Base-by-base conservation (phyloP, 2,888 invertebrate genomes). In the Cheilosia scutellata region DNA sequence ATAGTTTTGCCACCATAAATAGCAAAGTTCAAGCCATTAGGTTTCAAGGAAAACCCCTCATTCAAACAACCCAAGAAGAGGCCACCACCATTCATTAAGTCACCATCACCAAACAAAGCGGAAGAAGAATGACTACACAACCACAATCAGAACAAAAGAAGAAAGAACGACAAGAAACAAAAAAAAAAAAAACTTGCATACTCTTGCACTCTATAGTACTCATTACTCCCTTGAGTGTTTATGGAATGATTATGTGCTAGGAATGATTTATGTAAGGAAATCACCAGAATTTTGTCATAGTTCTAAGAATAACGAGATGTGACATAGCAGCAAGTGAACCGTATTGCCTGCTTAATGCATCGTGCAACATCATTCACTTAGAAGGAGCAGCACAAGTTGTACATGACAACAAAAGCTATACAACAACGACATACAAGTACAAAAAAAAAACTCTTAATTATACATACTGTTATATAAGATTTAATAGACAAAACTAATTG, bases 401-500 rank as follows among this genome's bases (percentile, higher is more conserved):
- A 49, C 72, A 55, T 9, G 16, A 16, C 25, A 40, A 29, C 37
- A 51, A 53, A 49, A 6, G 16, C 9, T 2, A 20, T 9, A 37
- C 29, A 5, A 29, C 3, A 37, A 37, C 37, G 11, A 3, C 11
- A 11, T 11, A 37, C 3, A 37, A 3, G 5, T 2, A 29, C 2
- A 29, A 29, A 37, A 25, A 11, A 9, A 57, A 40, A 1, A 44
- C 33, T 74, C 72, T 78, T 68, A 78, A 79, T 79, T 79, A 83
- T 68, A 62, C 47, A 83, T 63, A 63, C 42, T 27, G 53, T 70
- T 63, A 33, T 74, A 65, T 55, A 66, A 75, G 75, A 84, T 80
- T 75, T 80, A 75, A 75, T 76, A 82, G 76, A 60, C 71, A 82
- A 71, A 65, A 82, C 76, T 82, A 82, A 84, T 84, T 84, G 80